Evolutionary conservation across 2,113 vertebrate genomes (phyloP).

Genomic region (Macquaria ambigua): DNA sequence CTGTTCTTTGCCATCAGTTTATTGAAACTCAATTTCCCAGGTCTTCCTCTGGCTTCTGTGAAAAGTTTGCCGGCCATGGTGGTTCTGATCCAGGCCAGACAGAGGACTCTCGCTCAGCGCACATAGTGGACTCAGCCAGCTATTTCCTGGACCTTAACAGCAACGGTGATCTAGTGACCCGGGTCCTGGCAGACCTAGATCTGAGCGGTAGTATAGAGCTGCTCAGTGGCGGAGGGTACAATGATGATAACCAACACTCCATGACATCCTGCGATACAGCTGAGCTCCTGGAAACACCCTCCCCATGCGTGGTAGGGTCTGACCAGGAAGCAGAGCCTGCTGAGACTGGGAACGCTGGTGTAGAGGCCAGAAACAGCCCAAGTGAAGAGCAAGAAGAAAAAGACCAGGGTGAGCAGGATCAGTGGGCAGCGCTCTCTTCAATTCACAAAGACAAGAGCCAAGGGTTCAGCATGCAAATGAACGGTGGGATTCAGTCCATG

Average conservation of each 20-base stretch:
- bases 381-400: constrained; percentile 21
- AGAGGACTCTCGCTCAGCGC: constrained; percentile 34
- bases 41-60: constrained; percentile 85
- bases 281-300: constrained; percentile 67
- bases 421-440: constrained; percentile 67
- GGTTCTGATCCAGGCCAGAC: constrained; percentile 66
- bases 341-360: neutral
- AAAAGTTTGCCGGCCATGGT: constrained; percentile 71
- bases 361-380: neutral
- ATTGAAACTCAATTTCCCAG: constrained; percentile 47
- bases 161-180: constrained; percentile 78
- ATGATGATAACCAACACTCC: constrained; percentile 52
- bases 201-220: constrained; percentile 70
- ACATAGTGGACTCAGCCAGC: constrained; percentile 72
- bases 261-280: constrained; percentile 68
- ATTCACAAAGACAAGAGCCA: constrained; percentile 56
- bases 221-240: constrained; percentile 13
- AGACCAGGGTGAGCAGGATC: constrained; percentile 1
- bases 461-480: constrained; percentile 39
- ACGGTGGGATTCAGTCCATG: constrained; percentile 33
- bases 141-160: constrained; percentile 81
- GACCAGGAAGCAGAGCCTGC: constrained; percentile 53
- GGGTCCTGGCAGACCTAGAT: constrained; percentile 78
- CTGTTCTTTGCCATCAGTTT: neutral
- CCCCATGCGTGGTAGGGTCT: constrained; percentile 51